phyloP scores from a whole-genome alignment of 2,113 vertebrate species.

The Phaethornis superciliosus region DNA sequence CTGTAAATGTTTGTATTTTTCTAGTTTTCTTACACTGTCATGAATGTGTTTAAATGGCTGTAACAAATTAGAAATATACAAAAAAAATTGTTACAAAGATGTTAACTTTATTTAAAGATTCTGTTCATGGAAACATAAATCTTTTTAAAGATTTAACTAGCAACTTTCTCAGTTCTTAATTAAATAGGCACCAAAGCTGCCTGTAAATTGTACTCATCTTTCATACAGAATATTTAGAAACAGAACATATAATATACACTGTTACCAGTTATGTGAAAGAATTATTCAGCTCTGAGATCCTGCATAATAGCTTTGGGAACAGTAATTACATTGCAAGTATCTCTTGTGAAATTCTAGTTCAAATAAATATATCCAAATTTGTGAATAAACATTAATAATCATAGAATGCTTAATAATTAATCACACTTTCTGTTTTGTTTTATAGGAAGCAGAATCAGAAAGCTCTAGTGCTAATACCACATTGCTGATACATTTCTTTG shows the following conservation, averaged over 20 bases:
- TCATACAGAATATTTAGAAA: background rate
- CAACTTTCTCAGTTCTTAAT: background rate
- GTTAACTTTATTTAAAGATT: background rate
- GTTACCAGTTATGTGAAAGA: background rate
- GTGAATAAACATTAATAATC: background rate
- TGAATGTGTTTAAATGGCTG: background rate
- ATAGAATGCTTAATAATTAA: background rate
- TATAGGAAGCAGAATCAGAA: conserved; percentile 69
- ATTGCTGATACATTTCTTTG: conserved; percentile 92
- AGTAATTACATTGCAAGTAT: background rate
- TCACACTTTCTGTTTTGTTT: background rate
- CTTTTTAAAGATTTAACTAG: background rate
- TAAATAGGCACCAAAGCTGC: background rate
- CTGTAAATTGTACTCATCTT: background rate
- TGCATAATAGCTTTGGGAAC: background rate
- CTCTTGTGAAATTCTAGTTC: background rate
- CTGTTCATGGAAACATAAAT: background rate
- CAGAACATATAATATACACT: background rate
- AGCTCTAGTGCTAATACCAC: conserved; percentile 81
- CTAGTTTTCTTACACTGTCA: background rate
- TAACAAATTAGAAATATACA: background rate
- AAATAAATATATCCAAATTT: background rate
- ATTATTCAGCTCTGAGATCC: background rate
- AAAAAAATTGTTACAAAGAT: background rate
- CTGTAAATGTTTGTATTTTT: background rate